phyloP scores from a whole-genome alignment of 2,888 invertebrate genomes.

The Stegophylla sp. region DNA sequence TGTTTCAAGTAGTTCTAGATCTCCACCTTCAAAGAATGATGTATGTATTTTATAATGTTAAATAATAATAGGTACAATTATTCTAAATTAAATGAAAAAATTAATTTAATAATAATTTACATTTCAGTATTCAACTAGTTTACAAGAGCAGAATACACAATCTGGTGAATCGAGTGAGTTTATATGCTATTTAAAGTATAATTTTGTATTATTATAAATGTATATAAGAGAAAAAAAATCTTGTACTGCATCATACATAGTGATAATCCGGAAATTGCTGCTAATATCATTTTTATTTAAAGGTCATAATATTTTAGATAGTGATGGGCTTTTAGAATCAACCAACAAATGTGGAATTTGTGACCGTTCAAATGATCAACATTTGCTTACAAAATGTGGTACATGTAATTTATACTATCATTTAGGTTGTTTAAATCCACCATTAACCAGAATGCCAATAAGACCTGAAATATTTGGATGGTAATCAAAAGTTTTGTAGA shows the following conservation, averaged over 20 bases:
- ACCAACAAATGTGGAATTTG: constrained; percentile 87
- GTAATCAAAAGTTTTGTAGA: constrained; percentile 66
- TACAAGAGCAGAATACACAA: too few relatives aligned
- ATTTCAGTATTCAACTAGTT: too few relatives aligned
- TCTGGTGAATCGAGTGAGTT: too few relatives aligned
- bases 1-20: too few relatives aligned
- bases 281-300: constrained; percentile 32
- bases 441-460: constrained; percentile 91
- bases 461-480: constrained; percentile 94
- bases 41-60: too few relatives aligned
- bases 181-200: too few relatives aligned
- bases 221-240: too few relatives aligned
- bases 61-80: not conserved
- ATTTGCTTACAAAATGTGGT: constrained; percentile 93
- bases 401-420: constrained; percentile 92
- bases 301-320: constrained; percentile 66
- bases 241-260: too few relatives aligned
- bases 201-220: too few relatives aligned
- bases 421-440: constrained; percentile 91
- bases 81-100: too few relatives aligned
- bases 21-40: too few relatives aligned
- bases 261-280: constrained; percentile 62
- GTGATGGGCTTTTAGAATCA: constrained; percentile 64
- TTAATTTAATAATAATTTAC: too few relatives aligned
- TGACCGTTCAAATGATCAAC: constrained; percentile 85